Evolutionary conservation across 2,113 vertebrate species (phyloP), one percentile per base, ranked within the genome.

Genomic region (Riparia riparia): DNA sequence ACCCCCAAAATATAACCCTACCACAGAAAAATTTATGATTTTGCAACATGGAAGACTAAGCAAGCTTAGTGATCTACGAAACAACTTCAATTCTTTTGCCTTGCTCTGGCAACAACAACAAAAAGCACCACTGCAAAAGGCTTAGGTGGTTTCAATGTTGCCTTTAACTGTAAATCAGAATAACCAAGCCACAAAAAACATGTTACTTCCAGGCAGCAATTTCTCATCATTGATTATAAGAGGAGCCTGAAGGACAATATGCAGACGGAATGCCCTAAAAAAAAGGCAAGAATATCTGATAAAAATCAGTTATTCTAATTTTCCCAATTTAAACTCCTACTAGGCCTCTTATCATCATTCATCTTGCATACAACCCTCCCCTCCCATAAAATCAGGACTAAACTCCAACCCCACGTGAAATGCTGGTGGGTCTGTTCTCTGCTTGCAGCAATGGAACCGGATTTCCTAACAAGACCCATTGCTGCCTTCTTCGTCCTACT

Each of bases 381-480:
- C 34, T 76, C 13, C 41, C 64, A 63, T 16, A 63, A 57, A 70
- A 17, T 49, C 10, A 42, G 17, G 60, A 42, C 80, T 70, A 17
- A 82, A 58, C 24, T 34, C 21, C 29, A 63, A 1, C 49, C 51
- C 54, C 61, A 64, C 9, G 12, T 3, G 29, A 87, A 89, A 56
- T 22, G 53, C 66, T 70, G 70, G 37, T 17, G 37, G 85, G n/a
- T 25, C 20, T 53, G 15, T 24, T 69, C 84, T 79, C 49, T 49
- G 41, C 81, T 72, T 34, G 41, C 78, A 87, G 58, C 44, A 53
- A 16, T 5, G 37, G 53, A 76, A 69, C 53, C 2, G 14, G 77
- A 97, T 92, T 95, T 95, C 89, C 95, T 79, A 56, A 45, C 14
- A 50, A 82, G 72, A 76, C 42, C 77, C 61, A 71, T 31, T 91